A percentile compares a stretch with the other conserved stretches of the same genome.
phyloP scores from a whole-genome alignment of 2,797 vertebrate species.

The Rhynchonycteris naso region DNA sequence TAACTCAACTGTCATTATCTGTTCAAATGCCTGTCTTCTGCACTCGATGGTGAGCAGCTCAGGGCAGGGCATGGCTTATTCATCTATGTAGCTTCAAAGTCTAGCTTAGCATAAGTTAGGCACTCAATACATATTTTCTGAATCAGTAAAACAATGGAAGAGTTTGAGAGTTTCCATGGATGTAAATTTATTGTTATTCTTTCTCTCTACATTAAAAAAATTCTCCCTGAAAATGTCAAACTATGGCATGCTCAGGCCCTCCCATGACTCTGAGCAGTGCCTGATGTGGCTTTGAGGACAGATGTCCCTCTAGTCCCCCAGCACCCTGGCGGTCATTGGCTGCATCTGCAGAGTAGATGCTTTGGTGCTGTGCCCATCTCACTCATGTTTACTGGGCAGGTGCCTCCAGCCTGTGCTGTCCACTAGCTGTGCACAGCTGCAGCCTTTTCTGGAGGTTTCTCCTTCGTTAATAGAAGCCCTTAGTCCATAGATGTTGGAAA shows the following conservation, averaged over 20 bases:
- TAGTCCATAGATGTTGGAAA: neutral
- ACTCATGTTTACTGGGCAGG: neutral
- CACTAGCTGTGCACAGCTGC: fast-evolving
- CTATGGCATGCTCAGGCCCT: neutral
- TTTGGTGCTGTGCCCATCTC: neutral
- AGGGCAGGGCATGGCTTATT: neutral
- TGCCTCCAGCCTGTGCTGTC: neutral
- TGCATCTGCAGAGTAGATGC: neutral
- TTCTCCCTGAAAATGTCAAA: neutral
- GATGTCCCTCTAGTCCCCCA: neutral
- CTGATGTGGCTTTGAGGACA: neutral
- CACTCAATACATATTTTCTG: neutral
- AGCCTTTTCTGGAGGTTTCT: neutral
- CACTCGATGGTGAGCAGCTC: neutral
- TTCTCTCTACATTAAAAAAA: neutral
- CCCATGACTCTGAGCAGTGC: neutral
- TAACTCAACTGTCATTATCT: neutral
- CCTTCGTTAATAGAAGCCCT: neutral
- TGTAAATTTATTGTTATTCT: neutral
- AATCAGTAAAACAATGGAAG: neutral
- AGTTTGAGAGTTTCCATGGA: neutral
- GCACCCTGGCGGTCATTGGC: neutral
- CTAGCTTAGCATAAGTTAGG: neutral
- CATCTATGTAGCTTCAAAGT: neutral
- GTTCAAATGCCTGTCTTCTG: neutral